phyloP scores from a whole-genome alignment of 2,888 invertebrate genomes.

The Willowsia nigromaculata region DNA sequence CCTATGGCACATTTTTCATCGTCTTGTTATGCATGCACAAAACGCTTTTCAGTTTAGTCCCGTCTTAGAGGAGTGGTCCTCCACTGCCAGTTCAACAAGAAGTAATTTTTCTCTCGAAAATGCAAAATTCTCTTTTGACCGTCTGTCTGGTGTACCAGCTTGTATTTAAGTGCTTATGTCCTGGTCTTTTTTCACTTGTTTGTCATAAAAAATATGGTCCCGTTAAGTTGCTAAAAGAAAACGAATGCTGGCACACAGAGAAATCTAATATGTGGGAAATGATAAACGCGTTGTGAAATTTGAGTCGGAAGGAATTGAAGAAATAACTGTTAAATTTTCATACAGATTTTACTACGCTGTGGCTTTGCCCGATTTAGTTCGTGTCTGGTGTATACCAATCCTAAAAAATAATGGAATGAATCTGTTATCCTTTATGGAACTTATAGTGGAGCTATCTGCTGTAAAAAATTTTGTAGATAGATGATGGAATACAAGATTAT shows the following conservation, averaged over 20 bases:
- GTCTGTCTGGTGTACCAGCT: neutral
- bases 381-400: no score
- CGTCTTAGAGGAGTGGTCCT: no score
- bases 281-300: neutral
- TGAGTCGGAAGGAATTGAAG: neutral
- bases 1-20: conserved; percentile 39
- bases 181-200: neutral
- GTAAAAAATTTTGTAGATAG: no score
- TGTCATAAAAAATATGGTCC: neutral
- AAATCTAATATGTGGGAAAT: neutral
- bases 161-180: neutral
- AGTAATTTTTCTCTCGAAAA: neutral
- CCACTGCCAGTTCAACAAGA: neutral
- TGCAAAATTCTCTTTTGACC: neutral
- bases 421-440: no score
- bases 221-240: neutral
- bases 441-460: no score
- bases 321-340: neutral
- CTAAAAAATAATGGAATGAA: no score
- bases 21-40: conserved; percentile 5
- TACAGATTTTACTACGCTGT: no score
- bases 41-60: neutral
- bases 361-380: no score
- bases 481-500: no score
- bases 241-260: neutral